Base-by-base conservation (phyloP, 2,888 invertebrate genomes). In the Dryocosmus kuriphilus region DNA sequence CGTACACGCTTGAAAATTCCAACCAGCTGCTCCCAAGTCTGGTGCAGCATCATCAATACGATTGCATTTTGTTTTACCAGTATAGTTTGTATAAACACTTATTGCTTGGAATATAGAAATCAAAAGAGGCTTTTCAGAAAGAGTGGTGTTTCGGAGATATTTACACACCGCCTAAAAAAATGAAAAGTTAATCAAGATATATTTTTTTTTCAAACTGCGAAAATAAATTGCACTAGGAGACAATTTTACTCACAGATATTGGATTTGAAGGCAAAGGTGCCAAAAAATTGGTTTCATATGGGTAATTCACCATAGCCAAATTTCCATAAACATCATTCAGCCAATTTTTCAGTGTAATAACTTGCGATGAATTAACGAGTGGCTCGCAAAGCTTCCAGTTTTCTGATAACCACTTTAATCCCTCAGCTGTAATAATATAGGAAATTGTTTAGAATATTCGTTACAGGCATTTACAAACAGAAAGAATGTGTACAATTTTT, bases 261-360 rank as follows among this genome's bases (percentile, higher is more conserved):
- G 99, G 99, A 92, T 97, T 94, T 0, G 95, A 97, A 0, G 99
- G 98, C 32, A 99, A 89, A 0, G 95, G 95, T 71, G 94, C 93
- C 74, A 99, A 92, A 91, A 99, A 99, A 86, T 94, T 94, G 0
- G 96, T 94, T 0, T 95, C 92, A 90, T 98, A 99, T 0, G 99
- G 99, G 91, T 99, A 99, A 92, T 99, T 96, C 22, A 96, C 96
- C 98, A 99, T 99, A 0, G 98, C 98, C 82, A 98, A 91, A 86
- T 96, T 95, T 11, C 94, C 94, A 90, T 96, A 97, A 83, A 96
- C 94, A 80, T 95, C 94, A 46, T 92, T 89, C 3, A 98, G 91
- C 94, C 96, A 98, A 60, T 94, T 93, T 82, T 96, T 93, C 19
- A 98, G 92, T 0, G 84, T 85, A 0, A 91, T 86, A 0, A 95